Evolutionary conservation across 2,113 vertebrate species (phyloP).

Genomic region (Lepidothrix coronata): DNA sequence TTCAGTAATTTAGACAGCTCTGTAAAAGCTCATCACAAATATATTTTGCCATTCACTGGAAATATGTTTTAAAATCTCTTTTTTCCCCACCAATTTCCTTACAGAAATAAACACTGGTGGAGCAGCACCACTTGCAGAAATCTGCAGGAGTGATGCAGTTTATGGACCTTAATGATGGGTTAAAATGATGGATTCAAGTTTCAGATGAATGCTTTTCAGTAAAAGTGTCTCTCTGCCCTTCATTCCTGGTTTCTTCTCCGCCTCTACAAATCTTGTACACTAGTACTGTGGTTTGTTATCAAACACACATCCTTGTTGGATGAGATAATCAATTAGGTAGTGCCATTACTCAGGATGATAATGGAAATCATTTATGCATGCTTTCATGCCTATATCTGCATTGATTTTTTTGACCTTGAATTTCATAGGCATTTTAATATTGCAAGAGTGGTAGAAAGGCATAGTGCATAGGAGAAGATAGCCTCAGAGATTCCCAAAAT

Average conservation of each 20-base stretch:
- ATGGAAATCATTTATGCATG: not conserved
- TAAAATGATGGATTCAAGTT: not conserved
- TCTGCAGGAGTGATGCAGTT: not conserved
- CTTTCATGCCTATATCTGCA: not conserved
- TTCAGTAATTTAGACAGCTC: constrained; percentile 49
- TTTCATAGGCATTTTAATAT: not conserved
- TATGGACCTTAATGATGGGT: not conserved
- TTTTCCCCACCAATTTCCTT: not conserved
- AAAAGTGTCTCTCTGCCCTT: not conserved
- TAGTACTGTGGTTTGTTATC: not conserved
- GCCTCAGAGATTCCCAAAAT: not conserved
- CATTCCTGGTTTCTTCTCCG: not conserved
- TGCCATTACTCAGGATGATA: not conserved
- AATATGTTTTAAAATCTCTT: constrained; percentile 28
- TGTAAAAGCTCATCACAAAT: constrained; percentile 44
- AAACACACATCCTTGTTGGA: not conserved
- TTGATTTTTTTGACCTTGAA: not conserved
- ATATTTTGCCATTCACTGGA: constrained; percentile 32
- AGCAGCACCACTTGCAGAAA: not conserved
- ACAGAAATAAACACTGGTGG: constrained; percentile 28
- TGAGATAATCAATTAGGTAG: not conserved
- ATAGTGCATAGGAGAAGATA: not conserved
- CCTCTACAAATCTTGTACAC: not conserved
- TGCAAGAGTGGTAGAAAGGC: not conserved
- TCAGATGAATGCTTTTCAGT: not conserved